phyloP scores from a whole-genome alignment of 1,140 invertebrate species.

The Vanessa atalanta region DNA sequence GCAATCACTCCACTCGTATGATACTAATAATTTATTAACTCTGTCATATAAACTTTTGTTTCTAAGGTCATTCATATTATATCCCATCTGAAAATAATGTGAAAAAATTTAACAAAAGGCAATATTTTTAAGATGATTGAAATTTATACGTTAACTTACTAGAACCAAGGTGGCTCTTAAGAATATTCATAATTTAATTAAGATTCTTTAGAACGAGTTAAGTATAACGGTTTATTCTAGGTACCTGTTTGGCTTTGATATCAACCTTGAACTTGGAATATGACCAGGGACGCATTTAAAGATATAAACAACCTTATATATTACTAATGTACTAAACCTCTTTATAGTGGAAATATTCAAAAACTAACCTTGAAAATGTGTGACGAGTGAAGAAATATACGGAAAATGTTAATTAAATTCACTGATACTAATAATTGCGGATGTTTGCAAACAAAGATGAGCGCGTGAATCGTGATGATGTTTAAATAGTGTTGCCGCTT shows the following conservation, averaged over 20 bases:
- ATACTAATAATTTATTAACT: constrained; percentile 74
- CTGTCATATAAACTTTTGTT: constrained; percentile 71
- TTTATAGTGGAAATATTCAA: background rate
- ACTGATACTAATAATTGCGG: background rate
- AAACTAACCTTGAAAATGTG: constrained; percentile 5
- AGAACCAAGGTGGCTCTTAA: no score
- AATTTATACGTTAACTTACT: background rate
- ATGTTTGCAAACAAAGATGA: constrained; percentile 34
- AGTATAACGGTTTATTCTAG: constrained; percentile 36
- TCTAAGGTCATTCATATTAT: constrained; percentile 48
- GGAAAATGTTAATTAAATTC: constrained; percentile 1
- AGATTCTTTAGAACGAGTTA: constrained; percentile 15
- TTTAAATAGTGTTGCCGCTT: background rate
- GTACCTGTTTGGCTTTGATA: constrained; percentile 36
- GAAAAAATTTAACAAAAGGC: no score
- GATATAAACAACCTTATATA: background rate
- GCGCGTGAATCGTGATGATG: constrained; percentile 12
- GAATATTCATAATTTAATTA: background rate
- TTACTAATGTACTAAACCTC: background rate
- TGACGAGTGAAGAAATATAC: background rate
- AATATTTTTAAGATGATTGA: no score
- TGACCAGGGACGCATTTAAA: constrained; percentile 27
- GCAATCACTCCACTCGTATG: constrained; percentile 81
- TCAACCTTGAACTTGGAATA: constrained; percentile 47
- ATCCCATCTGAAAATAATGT: constrained; percentile 62